Evolutionary conservation across 1,140 invertebrate genomes (phyloP), one percentile per base, ranked within the genome.

Genomic region (Danaus plexippus): DNA sequence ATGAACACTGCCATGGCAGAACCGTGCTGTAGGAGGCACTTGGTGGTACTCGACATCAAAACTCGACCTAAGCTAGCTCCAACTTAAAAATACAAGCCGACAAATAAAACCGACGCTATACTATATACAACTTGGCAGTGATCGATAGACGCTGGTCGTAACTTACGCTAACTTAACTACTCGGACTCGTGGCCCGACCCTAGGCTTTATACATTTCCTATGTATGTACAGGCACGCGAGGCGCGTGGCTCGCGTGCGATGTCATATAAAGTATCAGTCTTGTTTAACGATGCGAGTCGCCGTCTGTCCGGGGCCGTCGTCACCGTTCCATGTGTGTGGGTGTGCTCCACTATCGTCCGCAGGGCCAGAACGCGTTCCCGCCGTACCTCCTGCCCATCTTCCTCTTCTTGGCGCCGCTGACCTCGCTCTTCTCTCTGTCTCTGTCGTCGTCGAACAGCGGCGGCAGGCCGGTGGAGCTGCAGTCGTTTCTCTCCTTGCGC

Each of bases 201-300:
- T 54, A 64, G 63, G 48, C 51, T 67, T 64, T 73, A 66, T 80
- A 81, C 78, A 80, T 64, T 71, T 75, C 69, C 71, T 77, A 80
- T 68, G 52, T 84, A 84, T 84, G 45, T 79, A 84, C 80, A 84
- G 42, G 48, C 60, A 47, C 61, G 59, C 61, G 54, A 65, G 15
- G 15, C 15, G 59, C 64, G 61, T 47, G 54, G 44, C 45, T 18
- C 46, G 59, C 71, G 54, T 70, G 69, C 71, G 68, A 75, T 75
- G 72, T 74, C 74, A 69, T 81, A 80, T 77, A 83, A 76, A 81
- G 69, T 67, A 79, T 86, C 83, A 86, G 83, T 86, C 83, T 86
- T 86, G 77, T 86, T 67, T 73, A 74, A 67, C 58, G 58, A 64
- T 11, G 54, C 44, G 15, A 15, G 15, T 15, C 15, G 15, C 15